phyloP scores from a whole-genome alignment of 2,113 vertebrate species.

The Tauraco erythrolophus region DNA sequence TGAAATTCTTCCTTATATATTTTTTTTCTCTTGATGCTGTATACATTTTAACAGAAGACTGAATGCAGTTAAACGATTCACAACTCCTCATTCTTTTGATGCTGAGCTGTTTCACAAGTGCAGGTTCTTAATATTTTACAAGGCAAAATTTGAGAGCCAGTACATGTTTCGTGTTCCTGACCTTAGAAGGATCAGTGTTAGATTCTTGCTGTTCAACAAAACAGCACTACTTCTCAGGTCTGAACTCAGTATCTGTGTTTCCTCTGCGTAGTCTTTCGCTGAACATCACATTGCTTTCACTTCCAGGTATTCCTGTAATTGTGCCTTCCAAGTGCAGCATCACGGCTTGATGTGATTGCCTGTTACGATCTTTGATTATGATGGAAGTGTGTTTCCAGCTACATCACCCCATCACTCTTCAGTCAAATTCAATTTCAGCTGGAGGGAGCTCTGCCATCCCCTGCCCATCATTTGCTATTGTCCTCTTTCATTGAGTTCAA shows the following conservation, averaged over 20 bases:
- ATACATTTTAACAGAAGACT: not conserved
- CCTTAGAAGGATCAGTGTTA: not conserved
- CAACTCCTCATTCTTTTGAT: not conserved
- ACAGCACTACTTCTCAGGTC: not conserved
- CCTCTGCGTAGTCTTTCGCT: not conserved
- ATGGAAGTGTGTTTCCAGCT: constrained; percentile 9
- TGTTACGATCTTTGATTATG: not conserved
- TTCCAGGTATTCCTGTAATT: constrained; percentile 12
- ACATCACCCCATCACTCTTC: not conserved
- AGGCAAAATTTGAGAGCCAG: not conserved
- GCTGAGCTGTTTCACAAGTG: not conserved
- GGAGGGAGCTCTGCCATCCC: not conserved
- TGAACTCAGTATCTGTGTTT: not conserved
- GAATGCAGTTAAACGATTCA: not conserved
- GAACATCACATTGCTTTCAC: not conserved
- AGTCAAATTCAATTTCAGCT: not conserved
- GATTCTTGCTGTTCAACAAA: not conserved
- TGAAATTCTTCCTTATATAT: not conserved
- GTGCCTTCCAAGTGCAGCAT: not conserved
- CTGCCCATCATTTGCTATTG: not conserved
- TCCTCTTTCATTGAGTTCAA: not conserved
- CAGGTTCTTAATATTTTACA: not conserved
- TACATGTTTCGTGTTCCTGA: not conserved
- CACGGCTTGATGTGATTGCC: not conserved
- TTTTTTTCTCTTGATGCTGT: not conserved